Evolutionary conservation across 1,140 invertebrate genomes (phyloP), one percentile per base, ranked within the genome.

Genomic region (Drosophila navojoa): DNA sequence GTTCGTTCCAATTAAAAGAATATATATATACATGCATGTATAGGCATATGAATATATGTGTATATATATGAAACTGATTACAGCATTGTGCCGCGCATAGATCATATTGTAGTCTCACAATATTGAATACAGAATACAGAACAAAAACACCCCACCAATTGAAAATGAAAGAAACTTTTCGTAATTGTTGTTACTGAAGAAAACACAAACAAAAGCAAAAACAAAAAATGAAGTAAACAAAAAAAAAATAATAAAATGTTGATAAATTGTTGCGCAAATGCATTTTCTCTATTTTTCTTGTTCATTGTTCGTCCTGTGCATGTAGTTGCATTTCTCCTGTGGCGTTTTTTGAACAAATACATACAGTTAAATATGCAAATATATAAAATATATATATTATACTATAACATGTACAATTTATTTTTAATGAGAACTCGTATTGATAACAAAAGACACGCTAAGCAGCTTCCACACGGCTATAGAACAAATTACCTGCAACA

Each of bases 131-230:
- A 58, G 32, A 69, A 62, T 42, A 64, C 58, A 71, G 50, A 64
- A 38, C 80, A 84, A 77, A 77, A 80, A 89, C 79, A 87, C 85
- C 85, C 85, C 84, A 87, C 84, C 84, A 89, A 87, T 74, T 70
- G 69, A 73, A 57, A 69, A 74, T 76, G 57, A 81, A 78, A 77
- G 40, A 85, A 86, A 87, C 53, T 82, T 82, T 84, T 81, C 79
- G 81, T 71, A 72, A 61, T 76, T 81, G 76, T 76, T 81, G 76
- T 78, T 76, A 73, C 73, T 77, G 60, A 73, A 69, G 22, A 6
- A 67, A 63, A 73, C 27, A 52, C 27, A 52, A 66, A 44, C 9
- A 45, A 44, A 72, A 63, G 59, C 68, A 47, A 77, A 40, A 52
- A 29, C 27, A 66, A 44, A 16, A 45, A 44, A 71, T 22, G 45